phyloP scores from a whole-genome alignment of 2,113 vertebrate species.

The Dicaeum eximium region DNA sequence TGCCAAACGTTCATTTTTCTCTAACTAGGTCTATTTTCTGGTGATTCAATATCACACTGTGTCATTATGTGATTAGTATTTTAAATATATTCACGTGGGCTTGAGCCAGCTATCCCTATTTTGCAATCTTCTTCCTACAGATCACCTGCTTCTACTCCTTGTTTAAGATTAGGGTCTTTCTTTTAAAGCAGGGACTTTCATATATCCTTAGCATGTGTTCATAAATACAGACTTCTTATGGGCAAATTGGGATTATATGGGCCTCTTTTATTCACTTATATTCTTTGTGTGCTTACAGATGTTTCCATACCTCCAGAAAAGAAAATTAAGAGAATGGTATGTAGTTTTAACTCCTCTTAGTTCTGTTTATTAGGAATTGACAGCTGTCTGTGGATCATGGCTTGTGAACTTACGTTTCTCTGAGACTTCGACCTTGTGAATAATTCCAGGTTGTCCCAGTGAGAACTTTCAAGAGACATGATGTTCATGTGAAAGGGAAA shows the following conservation, averaged over 20 bases:
- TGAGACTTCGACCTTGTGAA: background rate
- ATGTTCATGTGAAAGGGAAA: background rate
- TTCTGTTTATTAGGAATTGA: background rate
- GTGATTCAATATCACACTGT: constrained; percentile 9
- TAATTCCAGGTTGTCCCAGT: background rate
- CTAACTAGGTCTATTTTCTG: background rate
- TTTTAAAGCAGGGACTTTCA: background rate
- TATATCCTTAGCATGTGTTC: background rate
- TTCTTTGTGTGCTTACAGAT: background rate
- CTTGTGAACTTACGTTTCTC: background rate
- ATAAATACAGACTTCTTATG: background rate
- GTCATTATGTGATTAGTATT: constrained; percentile 28
- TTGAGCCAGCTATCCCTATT: background rate
- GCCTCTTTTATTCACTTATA: background rate
- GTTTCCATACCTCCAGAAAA: background rate
- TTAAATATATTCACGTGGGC: background rate
- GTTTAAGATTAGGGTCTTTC: background rate
- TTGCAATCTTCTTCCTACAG: background rate
- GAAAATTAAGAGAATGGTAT: background rate
- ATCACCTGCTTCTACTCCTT: background rate
- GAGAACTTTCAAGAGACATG: background rate
- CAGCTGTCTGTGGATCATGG: fast-evolving
- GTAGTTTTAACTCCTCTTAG: background rate
- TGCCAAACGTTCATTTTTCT: background rate
- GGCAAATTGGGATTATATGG: background rate